These are phyloP conservation scores for Microctenopoma stevenorrisi DNA, from an alignment of 2,797 vertebrate genomes.

Conservation along the genomic window DNA sequence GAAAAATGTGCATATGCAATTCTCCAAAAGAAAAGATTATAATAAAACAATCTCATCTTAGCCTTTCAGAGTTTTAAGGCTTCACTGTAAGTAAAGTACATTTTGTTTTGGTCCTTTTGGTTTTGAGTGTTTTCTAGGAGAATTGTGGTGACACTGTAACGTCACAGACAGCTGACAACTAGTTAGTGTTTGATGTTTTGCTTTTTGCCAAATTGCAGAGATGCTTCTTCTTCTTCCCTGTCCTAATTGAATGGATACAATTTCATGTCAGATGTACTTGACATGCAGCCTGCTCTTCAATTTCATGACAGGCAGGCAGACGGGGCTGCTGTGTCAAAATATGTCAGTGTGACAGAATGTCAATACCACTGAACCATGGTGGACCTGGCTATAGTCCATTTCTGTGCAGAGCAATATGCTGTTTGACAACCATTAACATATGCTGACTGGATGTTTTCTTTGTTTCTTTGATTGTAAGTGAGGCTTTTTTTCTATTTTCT, in stretches of 20 bases:
- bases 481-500: not conserved
- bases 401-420: conserved; percentile 8
- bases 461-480: conserved; percentile 13
- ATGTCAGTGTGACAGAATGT: conserved; percentile 36
- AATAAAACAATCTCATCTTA: no score
- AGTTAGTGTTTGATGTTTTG: not conserved
- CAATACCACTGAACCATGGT: conserved; percentile 26
- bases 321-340: conserved; percentile 25
- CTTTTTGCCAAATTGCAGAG: not conserved
- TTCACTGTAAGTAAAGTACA: not conserved
- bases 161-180: not conserved
- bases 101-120: no score
- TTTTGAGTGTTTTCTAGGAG: no score
- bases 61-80: not conserved
- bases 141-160: not conserved
- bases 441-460: conserved; percentile 16
- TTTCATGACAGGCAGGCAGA: conserved; percentile 14
- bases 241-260: not conserved
- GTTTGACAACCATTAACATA: conserved; percentile 9
- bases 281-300: conserved; percentile 1
- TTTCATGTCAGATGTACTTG: conserved; percentile 15
- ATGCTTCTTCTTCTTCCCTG: not conserved
- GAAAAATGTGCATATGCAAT: no score
- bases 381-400: conserved; percentile 18
- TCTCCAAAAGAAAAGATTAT: no score